Percentiles rank a stretch among this genome's conserved stretches.
Evolutionary conservation across 2,113 vertebrate genomes (phyloP).

Genomic region (Bungarus multicinctus): DNA sequence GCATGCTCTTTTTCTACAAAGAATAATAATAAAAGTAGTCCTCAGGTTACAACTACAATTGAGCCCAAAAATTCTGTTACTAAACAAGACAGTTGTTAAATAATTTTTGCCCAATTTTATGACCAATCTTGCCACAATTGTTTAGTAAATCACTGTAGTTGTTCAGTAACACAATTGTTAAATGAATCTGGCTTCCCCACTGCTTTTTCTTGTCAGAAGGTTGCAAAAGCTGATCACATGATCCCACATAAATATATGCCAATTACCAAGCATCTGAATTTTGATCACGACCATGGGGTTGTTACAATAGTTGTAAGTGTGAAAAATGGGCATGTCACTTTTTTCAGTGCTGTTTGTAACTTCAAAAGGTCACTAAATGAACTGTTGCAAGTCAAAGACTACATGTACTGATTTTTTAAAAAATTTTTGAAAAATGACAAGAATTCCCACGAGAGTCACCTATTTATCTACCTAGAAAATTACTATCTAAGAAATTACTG

Average conservation of each 20-base stretch:
- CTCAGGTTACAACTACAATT: neutral
- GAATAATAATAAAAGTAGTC: neutral
- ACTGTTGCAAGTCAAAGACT: neutral
- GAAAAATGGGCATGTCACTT: neutral
- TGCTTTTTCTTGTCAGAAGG: neutral
- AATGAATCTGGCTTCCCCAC: neutral
- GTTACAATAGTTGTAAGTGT: neutral
- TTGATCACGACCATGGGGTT: neutral
- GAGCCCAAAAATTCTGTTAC: neutral
- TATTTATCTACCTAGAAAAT: neutral
- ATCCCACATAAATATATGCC: neutral
- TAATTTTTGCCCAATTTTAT: neutral
- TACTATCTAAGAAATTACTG: neutral
- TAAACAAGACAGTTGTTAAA: neutral
- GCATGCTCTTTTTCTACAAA: neutral
- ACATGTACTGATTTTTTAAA: neutral
- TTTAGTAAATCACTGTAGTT: neutral
- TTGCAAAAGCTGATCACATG: neutral
- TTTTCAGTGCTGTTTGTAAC: neutral
- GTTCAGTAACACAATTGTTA: neutral
- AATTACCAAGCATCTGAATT: neutral
- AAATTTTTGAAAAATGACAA: neutral
- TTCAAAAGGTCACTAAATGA: neutral
- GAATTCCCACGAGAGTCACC: neutral
- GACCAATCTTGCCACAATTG: neutral